Percentiles rank a stretch among this genome's conserved stretches.
These are phyloP conservation scores for Parazoanthus atlanticus DNA, from an alignment of 92 coral and sea anemone species.

Conservation along the genomic window DNA sequence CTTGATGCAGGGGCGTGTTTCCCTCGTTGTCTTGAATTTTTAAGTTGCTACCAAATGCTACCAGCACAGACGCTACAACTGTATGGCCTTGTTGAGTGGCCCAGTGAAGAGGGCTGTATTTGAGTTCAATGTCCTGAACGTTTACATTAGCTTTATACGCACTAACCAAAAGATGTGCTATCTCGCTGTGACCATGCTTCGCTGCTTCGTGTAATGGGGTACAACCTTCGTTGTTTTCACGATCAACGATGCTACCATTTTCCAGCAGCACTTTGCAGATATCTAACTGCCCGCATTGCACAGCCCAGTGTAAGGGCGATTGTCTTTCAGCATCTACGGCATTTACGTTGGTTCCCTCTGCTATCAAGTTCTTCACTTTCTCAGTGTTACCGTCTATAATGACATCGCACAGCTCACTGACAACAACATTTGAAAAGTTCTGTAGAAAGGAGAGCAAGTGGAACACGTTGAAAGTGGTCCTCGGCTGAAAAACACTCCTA, in stretches of 20 bases:
- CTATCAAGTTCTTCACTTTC: too few relatives aligned
- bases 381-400: too few relatives aligned
- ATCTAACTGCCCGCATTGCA: too few relatives aligned
- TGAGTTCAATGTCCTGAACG: neutral
- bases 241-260: neutral
- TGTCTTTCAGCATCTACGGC: too few relatives aligned
- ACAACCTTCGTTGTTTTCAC: constrained; percentile 10
- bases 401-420: too few relatives aligned
- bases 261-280: too few relatives aligned
- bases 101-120: constrained; percentile 13
- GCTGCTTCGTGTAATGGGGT: constrained; percentile 35
- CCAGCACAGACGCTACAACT: neutral
- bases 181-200: neutral
- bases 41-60: neutral
- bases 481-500: too few relatives aligned
- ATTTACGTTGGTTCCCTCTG: too few relatives aligned
- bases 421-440: too few relatives aligned
- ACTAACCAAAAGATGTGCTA: neutral
- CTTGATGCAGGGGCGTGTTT: neutral
- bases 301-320: too few relatives aligned
- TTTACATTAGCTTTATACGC: neutral
- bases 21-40: neutral
- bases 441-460: too few relatives aligned
- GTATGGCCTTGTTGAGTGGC: constrained; percentile 18
- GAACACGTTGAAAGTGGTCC: too few relatives aligned